Evolutionary conservation across 2,113 vertebrate species (phyloP).

Genomic region (Hydropotes inermis): DNA sequence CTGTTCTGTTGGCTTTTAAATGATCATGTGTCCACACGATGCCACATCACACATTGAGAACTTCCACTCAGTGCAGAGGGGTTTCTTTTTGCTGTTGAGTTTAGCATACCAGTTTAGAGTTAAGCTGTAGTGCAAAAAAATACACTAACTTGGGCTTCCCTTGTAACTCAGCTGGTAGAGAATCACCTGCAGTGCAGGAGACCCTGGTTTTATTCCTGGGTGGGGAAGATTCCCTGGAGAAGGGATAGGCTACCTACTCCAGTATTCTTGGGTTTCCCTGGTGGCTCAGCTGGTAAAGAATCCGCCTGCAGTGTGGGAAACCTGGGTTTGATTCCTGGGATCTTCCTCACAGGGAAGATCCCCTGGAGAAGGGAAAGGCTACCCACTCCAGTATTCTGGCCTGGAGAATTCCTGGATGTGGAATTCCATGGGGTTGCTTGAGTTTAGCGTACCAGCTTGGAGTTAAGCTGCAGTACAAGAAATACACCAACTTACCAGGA

Average conservation of each 20-base stretch:
- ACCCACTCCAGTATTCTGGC: neutral
- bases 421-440: neutral
- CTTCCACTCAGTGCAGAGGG: neutral
- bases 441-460: neutral
- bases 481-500: constrained; percentile 21
- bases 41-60: neutral
- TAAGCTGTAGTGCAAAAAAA: constrained; percentile 24
- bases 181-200: neutral
- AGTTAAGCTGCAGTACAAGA: constrained; percentile 41
- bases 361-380: too few relatives aligned
- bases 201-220: neutral
- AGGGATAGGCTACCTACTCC: neutral
- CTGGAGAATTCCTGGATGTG: neutral
- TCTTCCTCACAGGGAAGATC: too few relatives aligned
- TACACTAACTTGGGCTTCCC: neutral
- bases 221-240: neutral
- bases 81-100: constrained; percentile 37
- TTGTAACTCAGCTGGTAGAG: neutral
- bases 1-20: neutral
- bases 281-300: too few relatives aligned
- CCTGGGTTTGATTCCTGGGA: too few relatives aligned
- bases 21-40: neutral
- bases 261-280: too few relatives aligned
- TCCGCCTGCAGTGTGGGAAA: too few relatives aligned
- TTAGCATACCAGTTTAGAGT: constrained; percentile 22